Percentiles rank a stretch among this genome's conserved stretches.
Conservation (phyloP, 2,888 invertebrate species). For the Clusia tigrina region DNA sequence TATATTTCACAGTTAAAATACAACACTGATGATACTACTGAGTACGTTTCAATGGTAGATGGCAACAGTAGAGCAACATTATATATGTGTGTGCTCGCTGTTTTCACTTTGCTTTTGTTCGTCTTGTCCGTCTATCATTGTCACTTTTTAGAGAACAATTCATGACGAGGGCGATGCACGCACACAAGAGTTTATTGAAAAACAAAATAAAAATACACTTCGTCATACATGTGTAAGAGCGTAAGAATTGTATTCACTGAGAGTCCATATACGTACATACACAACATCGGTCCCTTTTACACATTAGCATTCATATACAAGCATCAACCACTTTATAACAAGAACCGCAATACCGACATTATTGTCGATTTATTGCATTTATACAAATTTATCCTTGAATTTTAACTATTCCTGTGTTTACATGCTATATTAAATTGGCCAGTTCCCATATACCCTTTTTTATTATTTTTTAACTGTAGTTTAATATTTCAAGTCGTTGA, state of each 20-base stretch:
- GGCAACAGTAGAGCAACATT: too few species aligned
- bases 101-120: slow-evolving; percentile 12
- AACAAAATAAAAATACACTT: slow-evolving; percentile 14
- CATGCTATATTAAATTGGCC: not conserved
- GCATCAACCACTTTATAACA: not conserved
- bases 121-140: slow-evolving; percentile 21
- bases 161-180: slow-evolving; percentile 39
- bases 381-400: not conserved
- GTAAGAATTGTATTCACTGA: not conserved
- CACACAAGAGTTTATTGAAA: slow-evolving; percentile 27
- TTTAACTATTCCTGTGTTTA: not conserved
- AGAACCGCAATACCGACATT: not conserved
- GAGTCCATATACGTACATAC: not conserved
- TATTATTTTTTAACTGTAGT: not conserved
- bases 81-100: slow-evolving; percentile 28
- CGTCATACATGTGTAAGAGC: slow-evolving; percentile 7
- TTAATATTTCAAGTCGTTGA: too few species aligned
- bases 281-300: not conserved
- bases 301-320: not conserved
- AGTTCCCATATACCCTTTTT: not conserved
- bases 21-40: not conserved
- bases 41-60: too few species aligned
- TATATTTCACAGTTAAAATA: not conserved
- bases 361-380: not conserved
- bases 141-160: slow-evolving; percentile 18